phyloP scores from a whole-genome alignment of 2,888 invertebrate species.

The Brachyptera putata region DNA sequence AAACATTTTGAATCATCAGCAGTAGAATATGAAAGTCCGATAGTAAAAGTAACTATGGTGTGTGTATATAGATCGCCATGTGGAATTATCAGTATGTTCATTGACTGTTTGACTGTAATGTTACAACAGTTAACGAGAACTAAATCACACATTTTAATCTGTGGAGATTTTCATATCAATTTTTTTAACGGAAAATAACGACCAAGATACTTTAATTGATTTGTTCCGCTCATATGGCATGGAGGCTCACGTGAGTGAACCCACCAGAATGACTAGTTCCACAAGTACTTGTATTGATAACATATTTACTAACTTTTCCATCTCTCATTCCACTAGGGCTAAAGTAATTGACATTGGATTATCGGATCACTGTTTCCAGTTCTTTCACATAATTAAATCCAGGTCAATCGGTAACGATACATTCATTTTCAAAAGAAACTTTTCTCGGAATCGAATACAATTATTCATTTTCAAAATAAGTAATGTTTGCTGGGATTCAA shows the following conservation, averaged over 20 bases:
- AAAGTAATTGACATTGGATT: not conserved
- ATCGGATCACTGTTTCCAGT: not conserved
- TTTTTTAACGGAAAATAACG: not conserved
- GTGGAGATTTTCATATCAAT: not conserved
- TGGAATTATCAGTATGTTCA: not conserved
- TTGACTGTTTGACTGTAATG: not conserved
- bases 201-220: not conserved
- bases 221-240: not conserved
- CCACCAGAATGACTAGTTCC: not conserved
- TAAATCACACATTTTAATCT: not conserved
- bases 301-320: no score
- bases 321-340: not conserved
- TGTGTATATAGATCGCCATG: not conserved
- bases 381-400: not conserved
- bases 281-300: not conserved
- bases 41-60: not conserved
- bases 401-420: not conserved
- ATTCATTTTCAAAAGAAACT: not conserved
- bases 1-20: not conserved
- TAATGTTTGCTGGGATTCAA: not conserved
- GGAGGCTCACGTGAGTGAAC: not conserved
- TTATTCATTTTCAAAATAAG: not conserved
- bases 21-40: not conserved
- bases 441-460: not conserved
- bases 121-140: not conserved